These are phyloP conservation scores for Notarius quadriscutis DNA, from an alignment of 2,113 vertebrate genomes.

Conservation along the genomic window DNA sequence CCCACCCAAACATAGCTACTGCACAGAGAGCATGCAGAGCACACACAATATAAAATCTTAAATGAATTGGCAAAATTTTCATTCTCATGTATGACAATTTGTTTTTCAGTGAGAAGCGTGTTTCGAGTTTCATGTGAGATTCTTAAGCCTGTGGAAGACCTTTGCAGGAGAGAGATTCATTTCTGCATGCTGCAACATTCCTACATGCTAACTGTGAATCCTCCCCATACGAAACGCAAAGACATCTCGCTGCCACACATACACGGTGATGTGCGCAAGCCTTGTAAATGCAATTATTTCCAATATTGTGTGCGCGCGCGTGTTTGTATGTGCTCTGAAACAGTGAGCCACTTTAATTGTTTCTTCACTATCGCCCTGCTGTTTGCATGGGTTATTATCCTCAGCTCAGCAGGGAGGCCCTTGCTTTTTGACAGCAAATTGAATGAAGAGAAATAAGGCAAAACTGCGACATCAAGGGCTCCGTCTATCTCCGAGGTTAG, in stretches of 20 bases:
- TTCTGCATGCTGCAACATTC: slow-evolving; percentile 40
- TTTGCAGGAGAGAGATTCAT: slow-evolving; percentile 13
- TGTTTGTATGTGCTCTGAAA: slow-evolving; percentile 40
- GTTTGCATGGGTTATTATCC: slow-evolving; percentile 61
- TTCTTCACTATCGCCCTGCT: slow-evolving; percentile 56
- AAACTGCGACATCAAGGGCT: slow-evolving; percentile 62
- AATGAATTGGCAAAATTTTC: background rate
- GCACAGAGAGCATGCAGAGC: slow-evolving; percentile 17
- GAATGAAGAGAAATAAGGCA: slow-evolving; percentile 68
- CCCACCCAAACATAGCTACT: slow-evolving; percentile 7
- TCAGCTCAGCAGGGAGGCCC: slow-evolving; percentile 55
- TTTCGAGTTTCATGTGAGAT: background rate
- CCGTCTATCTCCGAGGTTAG: slow-evolving; percentile 55
- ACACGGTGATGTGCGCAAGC: slow-evolving; percentile 8
- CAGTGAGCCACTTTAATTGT: slow-evolving; percentile 58
- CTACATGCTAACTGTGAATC: slow-evolving; percentile 35
- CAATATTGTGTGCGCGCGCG: slow-evolving; percentile 29
- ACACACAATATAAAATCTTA: background rate
- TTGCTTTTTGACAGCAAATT: slow-evolving; percentile 71
- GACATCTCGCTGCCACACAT: slow-evolving; percentile 33
- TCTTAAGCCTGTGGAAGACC: background rate
- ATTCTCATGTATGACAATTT: slow-evolving; percentile 1
- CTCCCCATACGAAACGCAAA: slow-evolving; percentile 35
- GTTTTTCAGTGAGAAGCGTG: background rate
- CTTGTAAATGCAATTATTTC: slow-evolving; percentile 58